phyloP scores from a whole-genome alignment of 2,113 vertebrate species.

The Pogonocichla stellata region DNA sequence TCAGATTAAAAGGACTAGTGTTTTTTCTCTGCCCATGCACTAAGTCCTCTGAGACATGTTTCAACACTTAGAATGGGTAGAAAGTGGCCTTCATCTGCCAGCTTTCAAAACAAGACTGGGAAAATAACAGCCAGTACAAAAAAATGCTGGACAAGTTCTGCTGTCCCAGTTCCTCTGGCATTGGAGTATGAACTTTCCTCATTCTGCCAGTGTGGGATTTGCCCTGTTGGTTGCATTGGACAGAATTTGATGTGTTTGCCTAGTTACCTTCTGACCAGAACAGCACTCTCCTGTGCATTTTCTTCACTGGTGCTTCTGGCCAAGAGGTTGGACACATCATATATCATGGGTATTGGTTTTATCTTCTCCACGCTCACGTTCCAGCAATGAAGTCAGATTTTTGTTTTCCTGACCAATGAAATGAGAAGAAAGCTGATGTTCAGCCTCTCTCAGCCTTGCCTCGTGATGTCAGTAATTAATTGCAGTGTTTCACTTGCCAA shows the following conservation, averaged over 20 bases:
- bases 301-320: not conserved
- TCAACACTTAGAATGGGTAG: not conserved
- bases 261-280: not conserved
- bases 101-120: not conserved
- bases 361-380: fast-evolving
- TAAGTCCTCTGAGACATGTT: not conserved
- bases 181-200: not conserved
- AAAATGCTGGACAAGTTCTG: not conserved
- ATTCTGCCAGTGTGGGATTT: not conserved
- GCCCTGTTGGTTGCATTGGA: not conserved
- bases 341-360: fast-evolving
- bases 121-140: not conserved
- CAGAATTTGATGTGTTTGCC: not conserved
- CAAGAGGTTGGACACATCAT: not conserved
- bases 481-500: not conserved
- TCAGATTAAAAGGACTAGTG: not conserved
- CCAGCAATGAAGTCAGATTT: not conserved
- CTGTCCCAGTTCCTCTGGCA: not conserved
- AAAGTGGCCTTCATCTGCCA: not conserved
- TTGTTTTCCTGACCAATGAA: not conserved
- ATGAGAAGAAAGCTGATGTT: not conserved
- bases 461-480: not conserved
- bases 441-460: not conserved
- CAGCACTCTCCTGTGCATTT: not conserved
- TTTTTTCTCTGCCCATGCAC: not conserved